phyloP scores from a whole-genome alignment of 2,888 invertebrate species.

The Tetragnatha montana region DNA sequence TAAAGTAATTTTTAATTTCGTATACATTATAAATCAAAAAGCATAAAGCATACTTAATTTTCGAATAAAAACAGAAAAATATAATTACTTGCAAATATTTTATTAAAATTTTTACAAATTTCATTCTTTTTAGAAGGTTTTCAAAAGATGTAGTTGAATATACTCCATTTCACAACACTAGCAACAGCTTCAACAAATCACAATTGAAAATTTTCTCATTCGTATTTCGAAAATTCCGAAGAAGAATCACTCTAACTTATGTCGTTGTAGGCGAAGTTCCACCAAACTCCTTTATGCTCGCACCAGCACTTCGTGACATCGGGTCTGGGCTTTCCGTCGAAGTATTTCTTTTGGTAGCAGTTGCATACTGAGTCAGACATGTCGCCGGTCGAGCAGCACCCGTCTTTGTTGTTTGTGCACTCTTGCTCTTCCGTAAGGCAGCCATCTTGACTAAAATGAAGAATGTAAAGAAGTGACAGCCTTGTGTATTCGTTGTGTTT shows the following conservation, averaged over 20 bases:
- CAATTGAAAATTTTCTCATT: neutral
- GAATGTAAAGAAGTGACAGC: too few species aligned
- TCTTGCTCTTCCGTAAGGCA: neutral
- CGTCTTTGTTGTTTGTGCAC: neutral
- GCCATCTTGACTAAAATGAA: too few species aligned
- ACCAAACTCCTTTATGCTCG: conserved; percentile 5
- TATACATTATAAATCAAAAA: too few species aligned
- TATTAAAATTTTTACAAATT: too few species aligned
- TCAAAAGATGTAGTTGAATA: too few species aligned
- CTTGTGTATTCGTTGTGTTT: too few species aligned
- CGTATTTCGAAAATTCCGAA: neutral
- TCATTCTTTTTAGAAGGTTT: too few species aligned
- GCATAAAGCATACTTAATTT: too few species aligned
- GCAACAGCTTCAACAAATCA: neutral
- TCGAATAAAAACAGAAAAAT: too few species aligned
- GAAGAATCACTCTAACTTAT: neutral
- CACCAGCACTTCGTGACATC: conserved; percentile 14
- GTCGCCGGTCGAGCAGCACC: neutral
- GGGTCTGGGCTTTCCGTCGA: neutral
- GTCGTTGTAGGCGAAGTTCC: neutral
- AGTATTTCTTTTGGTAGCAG: neutral
- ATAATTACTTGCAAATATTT: too few species aligned
- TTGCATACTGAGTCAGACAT: neutral
- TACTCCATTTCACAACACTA: neutral
- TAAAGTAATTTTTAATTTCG: too few species aligned